Conservation (phyloP, 2,888 invertebrate species). For the Myopa testacea region DNA sequence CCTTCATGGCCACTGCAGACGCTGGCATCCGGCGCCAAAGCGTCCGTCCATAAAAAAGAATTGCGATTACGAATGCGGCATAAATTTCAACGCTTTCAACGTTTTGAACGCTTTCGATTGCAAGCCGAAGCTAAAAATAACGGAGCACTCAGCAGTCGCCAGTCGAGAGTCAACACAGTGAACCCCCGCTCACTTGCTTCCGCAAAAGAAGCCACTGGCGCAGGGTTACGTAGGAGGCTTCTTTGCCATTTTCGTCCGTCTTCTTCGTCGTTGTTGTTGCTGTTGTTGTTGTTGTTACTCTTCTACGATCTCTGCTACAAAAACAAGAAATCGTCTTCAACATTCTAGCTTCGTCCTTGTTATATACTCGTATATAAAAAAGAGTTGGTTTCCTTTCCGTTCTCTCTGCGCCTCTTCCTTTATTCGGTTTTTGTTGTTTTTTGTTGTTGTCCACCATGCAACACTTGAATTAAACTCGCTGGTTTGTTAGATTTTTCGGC, state of each 20-base stretch:
- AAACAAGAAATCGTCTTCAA: slow-evolving; percentile 12
- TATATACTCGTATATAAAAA: background rate
- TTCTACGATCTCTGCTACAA: no score
- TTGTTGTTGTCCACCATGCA: background rate
- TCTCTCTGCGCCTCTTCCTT: background rate
- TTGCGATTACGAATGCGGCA: slow-evolving; percentile 4
- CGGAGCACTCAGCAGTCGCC: background rate
- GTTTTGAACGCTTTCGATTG: background rate
- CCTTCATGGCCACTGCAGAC: slow-evolving; percentile 30
- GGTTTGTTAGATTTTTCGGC: background rate
- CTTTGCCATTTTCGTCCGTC: background rate
- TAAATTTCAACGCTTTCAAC: background rate
- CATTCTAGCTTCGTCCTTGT: slow-evolving; percentile 3
- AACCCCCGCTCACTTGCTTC: background rate
- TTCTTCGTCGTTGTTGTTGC: background rate
- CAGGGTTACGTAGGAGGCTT: background rate
- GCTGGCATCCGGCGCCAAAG: slow-evolving; percentile 21
- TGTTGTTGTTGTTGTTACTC: no score
- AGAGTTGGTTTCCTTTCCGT: background rate
- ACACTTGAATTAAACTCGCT: slow-evolving; percentile 1
- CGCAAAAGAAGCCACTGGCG: background rate
- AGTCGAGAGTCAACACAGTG: background rate
- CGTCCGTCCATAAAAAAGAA: slow-evolving; percentile 10
- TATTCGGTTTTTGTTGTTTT: background rate
- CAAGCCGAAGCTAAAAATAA: no score